Conservation (phyloP, 2,113 vertebrate genomes). For the Gallinago jamesoni region DNA sequence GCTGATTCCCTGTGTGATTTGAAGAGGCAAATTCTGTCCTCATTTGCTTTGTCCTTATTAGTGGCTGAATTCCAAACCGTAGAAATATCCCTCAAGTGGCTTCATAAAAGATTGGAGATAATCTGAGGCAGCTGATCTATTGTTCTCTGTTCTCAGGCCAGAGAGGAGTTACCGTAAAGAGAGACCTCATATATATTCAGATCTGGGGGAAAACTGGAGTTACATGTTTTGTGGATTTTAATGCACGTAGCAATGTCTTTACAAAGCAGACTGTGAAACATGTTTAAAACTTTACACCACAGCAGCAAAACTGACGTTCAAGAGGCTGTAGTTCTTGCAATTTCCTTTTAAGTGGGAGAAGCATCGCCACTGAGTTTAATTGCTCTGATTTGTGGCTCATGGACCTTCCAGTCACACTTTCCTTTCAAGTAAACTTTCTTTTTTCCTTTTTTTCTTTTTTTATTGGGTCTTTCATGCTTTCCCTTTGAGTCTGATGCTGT, state of each 20-base stretch:
- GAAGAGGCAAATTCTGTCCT: not conserved
- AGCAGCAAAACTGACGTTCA: constrained; percentile 26
- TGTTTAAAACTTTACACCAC: not conserved
- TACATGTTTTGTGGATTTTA: constrained; percentile 25
- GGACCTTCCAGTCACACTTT: constrained; percentile 19
- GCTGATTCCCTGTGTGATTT: not conserved
- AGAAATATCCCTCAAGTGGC: not conserved
- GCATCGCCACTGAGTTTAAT: constrained; percentile 28
- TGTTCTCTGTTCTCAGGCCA: not conserved
- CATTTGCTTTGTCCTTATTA: constrained; percentile 37
- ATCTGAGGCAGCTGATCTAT: not conserved
- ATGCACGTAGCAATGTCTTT: not conserved
- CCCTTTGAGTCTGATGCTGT: not conserved
- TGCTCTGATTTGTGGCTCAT: constrained; percentile 9
- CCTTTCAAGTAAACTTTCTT: constrained; percentile 56
- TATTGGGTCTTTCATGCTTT: constrained; percentile 36
- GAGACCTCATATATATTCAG: not conserved
- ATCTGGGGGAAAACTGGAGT: not conserved
- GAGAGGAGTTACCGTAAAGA: not conserved
- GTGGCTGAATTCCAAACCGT: not conserved
- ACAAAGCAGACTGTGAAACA: constrained; percentile 25
- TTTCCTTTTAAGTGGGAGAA: not conserved
- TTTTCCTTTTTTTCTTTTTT: not conserved
- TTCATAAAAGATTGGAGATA: not conserved
- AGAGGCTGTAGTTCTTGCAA: not conserved